These are phyloP conservation scores for Macrosiphum euphorbiae DNA, from an alignment of 2,888 invertebrate species.

Conservation along the genomic window DNA sequence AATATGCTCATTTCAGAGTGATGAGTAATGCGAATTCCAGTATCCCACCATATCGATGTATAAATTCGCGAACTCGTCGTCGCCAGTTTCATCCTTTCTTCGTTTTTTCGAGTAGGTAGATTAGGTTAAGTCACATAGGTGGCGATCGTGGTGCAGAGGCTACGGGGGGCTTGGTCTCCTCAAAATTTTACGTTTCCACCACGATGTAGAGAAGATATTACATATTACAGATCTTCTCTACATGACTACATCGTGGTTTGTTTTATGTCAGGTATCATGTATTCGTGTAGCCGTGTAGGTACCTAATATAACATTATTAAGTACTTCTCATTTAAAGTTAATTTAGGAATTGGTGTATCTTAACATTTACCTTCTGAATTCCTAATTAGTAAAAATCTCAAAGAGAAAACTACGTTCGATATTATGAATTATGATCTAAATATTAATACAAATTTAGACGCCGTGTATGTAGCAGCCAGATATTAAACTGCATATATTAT, in stretches of 20 bases:
- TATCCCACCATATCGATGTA: constrained; percentile 20
- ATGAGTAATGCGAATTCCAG: constrained; percentile 50
- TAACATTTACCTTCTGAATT: not conserved
- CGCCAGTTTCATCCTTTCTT: not conserved
- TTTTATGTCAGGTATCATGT: not conserved
- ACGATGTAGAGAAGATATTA: too few relatives aligned
- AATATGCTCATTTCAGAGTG: not conserved
- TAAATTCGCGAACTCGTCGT: not conserved
- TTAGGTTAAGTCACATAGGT: not conserved
- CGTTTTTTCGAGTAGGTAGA: constrained; percentile 2
- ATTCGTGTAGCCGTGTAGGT: too few relatives aligned
- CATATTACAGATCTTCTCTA: too few relatives aligned
- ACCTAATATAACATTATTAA: not conserved
- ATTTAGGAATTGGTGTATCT: not conserved
- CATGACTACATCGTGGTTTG: not conserved
- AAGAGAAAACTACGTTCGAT: not conserved
- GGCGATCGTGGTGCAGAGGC: not conserved
- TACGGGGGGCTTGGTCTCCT: not conserved
- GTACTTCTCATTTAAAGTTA: not conserved
- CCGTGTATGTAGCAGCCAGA: not conserved
- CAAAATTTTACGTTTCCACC: not conserved
- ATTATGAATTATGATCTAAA: not conserved
- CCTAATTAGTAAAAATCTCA: not conserved
- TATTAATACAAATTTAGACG: not conserved
- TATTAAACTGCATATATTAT: too few relatives aligned